These are phyloP conservation scores for Andrena chrysosceles DNA, from an alignment of 2,888 invertebrate genomes.

Conservation along the genomic window DNA sequence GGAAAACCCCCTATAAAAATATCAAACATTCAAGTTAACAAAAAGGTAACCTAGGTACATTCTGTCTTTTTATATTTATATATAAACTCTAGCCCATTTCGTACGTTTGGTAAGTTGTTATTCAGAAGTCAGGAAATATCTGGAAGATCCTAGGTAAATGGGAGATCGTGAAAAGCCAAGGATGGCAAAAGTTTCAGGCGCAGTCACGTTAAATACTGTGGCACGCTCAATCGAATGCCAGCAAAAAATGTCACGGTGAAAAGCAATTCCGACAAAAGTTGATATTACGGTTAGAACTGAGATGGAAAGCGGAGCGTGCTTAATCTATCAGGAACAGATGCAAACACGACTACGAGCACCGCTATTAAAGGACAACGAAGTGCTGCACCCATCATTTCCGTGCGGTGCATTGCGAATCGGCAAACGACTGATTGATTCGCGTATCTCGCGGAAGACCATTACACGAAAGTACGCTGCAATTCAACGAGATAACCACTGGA, in stretches of 20 bases:
- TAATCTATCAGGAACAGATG: constrained; percentile 20
- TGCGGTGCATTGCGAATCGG: constrained; percentile 26
- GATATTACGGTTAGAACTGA: neutral
- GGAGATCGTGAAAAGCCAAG: no score
- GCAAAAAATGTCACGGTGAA: neutral
- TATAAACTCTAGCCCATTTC: no score
- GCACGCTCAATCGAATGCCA: no score
- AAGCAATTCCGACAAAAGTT: neutral
- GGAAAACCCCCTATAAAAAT: no score
- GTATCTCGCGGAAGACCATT: constrained; percentile 52
- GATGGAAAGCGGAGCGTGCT: constrained; percentile 1
- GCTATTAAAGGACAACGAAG: constrained; percentile 49
- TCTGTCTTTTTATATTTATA: no score
- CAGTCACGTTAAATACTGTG: no score
- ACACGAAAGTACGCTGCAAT: constrained; percentile 52
- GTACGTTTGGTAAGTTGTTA: no score
- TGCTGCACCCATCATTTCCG: constrained; percentile 45
- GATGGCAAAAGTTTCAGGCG: no score
- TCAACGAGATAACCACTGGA: constrained; percentile 55
- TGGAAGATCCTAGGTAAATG: no score
- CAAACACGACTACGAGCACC: constrained; percentile 26
- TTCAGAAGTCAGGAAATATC: no score
- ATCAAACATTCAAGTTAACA: no score
- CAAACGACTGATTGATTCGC: constrained; percentile 59
- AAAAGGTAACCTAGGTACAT: no score